A percentile compares a stretch with the other conserved stretches of the same genome.
These are phyloP conservation scores for Coenonympha arcania DNA, from an alignment of 2,888 invertebrate species.

Conservation along the genomic window DNA sequence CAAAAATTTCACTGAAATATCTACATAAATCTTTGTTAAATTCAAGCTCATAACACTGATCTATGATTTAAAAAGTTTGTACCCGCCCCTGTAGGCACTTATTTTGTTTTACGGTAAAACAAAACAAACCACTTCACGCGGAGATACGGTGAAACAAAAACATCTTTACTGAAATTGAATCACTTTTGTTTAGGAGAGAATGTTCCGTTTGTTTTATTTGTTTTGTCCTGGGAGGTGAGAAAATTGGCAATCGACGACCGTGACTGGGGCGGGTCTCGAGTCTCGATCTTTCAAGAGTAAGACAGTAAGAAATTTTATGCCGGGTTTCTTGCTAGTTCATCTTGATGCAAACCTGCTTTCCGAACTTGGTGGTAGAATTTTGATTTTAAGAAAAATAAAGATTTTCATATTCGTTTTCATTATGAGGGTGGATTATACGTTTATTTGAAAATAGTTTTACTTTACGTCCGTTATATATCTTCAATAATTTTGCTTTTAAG, in stretches of 20 bases:
- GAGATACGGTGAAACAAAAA: not conserved
- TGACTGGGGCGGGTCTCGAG: not conserved
- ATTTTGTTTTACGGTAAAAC: conserved; percentile 3
- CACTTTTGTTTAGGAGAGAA: conserved; percentile 5
- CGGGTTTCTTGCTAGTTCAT: too few relatives aligned
- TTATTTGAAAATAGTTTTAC: too few relatives aligned
- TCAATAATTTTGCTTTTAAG: too few relatives aligned
- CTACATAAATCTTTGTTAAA: not conserved
- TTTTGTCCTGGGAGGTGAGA: conserved; percentile 11
- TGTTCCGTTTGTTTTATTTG: conserved; percentile 7
- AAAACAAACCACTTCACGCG: not conserved
- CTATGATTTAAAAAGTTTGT: conserved; percentile 4
- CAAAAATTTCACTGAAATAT: too few relatives aligned
- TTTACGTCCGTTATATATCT: too few relatives aligned
- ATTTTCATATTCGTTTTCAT: too few relatives aligned
- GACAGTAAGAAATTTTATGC: too few relatives aligned
- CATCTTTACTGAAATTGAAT: conserved; percentile 7
- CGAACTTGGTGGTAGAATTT: too few relatives aligned
- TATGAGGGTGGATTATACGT: too few relatives aligned
- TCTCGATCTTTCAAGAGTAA: not conserved
- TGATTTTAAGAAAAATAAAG: too few relatives aligned
- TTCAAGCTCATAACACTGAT: not conserved
- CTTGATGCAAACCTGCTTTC: too few relatives aligned
- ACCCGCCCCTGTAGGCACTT: not conserved
- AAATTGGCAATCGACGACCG: conserved; percentile 7